A percentile compares a stretch with the other conserved stretches of the same genome.
These are phyloP conservation scores for Coturnix japonica DNA, from an alignment of 2,113 vertebrate genomes.

Conservation along the genomic window DNA sequence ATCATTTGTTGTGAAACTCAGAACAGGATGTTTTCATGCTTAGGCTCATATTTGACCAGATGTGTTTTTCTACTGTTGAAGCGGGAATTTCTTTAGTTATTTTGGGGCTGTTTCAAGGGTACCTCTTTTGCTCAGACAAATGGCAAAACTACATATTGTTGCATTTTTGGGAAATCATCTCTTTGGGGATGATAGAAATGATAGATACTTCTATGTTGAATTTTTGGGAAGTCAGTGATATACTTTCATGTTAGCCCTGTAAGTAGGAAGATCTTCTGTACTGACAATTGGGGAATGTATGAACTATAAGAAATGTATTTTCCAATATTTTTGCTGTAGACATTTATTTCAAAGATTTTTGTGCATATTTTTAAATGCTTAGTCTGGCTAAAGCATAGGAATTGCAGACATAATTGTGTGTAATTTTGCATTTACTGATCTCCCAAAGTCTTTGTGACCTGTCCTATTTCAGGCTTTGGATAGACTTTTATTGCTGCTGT, in stretches of 20 bases:
- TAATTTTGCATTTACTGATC: neutral
- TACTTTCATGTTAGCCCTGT: neutral
- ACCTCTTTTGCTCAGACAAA: slow-evolving; percentile 1
- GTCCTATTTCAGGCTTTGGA: neutral
- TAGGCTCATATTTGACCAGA: neutral
- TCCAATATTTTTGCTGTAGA: neutral
- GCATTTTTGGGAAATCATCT: neutral
- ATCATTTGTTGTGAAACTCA: neutral
- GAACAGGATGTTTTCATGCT: neutral
- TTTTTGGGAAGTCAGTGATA: neutral
- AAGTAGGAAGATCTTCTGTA: neutral
- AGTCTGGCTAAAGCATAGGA: neutral
- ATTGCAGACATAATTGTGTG: neutral
- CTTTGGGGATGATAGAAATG: neutral
- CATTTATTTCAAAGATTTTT: neutral
- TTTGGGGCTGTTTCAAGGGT: neutral
- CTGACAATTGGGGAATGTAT: neutral
- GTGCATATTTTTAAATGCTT: neutral
- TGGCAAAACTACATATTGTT: neutral
- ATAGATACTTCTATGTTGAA: neutral
- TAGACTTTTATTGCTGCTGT: neutral
- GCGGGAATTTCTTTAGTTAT: neutral
- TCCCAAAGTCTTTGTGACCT: neutral
- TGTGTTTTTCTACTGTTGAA: neutral
- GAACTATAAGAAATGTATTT: neutral